Conservation (phyloP, 2,797 vertebrate genomes). For the Zenarchopterus dispar region DNA sequence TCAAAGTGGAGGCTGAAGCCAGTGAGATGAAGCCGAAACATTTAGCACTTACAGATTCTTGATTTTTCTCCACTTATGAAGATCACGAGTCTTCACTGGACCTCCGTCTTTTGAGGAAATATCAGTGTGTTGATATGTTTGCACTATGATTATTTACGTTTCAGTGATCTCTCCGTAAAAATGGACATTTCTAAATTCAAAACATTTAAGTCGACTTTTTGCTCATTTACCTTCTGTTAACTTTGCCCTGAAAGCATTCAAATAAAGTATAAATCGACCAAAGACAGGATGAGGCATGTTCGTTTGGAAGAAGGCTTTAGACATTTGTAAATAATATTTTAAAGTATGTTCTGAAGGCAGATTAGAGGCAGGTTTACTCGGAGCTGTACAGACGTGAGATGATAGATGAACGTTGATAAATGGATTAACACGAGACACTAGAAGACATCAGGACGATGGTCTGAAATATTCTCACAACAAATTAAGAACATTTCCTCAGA, state of each 20-base stretch:
- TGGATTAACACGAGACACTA: slow-evolving; percentile 20
- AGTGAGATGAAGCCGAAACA: slow-evolving; percentile 41
- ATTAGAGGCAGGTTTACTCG: slow-evolving; percentile 16
- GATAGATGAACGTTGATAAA: slow-evolving; percentile 18
- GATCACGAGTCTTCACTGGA: background rate
- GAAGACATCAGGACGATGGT: background rate
- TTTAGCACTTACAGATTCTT: slow-evolving; percentile 36
- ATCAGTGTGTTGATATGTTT: slow-evolving; percentile 27
- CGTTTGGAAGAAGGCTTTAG: slow-evolving; percentile 10
- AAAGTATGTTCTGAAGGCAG: slow-evolving; percentile 15
- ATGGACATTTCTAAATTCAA: background rate
- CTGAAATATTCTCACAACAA: slow-evolving; percentile 5
- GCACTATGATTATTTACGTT: slow-evolving; percentile 9
- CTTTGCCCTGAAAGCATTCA: slow-evolving; percentile 9
- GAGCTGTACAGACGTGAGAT: slow-evolving; percentile 18
- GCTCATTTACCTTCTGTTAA: background rate
- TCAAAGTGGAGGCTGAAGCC: slow-evolving; percentile 63
- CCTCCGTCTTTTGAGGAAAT: background rate
- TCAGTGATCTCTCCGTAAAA: slow-evolving; percentile 1
- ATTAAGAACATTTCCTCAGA: background rate
- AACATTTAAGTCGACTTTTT: background rate
- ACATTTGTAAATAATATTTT: slow-evolving; percentile 30
- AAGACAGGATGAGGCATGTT: slow-evolving; percentile 24
- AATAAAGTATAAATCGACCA: slow-evolving; percentile 36
- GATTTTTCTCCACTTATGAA: slow-evolving; percentile 4